Conservation (phyloP, 2,113 vertebrate genomes). For the Isurus oxyrinchus region DNA sequence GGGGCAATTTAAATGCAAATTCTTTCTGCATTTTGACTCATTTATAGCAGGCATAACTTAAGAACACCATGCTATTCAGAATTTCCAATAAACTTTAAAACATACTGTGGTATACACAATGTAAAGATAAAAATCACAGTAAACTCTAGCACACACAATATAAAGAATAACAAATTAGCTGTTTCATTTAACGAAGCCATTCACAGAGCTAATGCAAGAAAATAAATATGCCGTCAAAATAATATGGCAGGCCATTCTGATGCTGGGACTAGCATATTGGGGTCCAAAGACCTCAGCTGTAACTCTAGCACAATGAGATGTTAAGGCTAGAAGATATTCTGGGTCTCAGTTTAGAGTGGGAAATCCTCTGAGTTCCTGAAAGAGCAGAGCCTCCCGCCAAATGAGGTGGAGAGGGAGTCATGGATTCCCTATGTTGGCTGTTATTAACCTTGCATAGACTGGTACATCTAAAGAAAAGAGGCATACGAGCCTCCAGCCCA, state of each 20-base stretch:
- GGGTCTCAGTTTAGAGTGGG: no score
- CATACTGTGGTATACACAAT: not conserved
- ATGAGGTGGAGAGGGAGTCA: no score
- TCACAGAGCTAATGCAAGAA: not conserved
- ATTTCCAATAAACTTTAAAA: no score
- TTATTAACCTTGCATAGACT: not conserved
- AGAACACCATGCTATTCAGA: no score
- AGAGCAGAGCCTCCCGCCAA: no score
- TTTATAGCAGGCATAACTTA: no score
- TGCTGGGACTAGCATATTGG: not conserved
- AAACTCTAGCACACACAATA: not conserved
- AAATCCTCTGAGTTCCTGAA: no score
- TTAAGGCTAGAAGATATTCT: no score
- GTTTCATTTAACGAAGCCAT: not conserved
- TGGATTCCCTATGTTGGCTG: not conserved
- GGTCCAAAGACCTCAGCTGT: no score
- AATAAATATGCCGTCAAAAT: not conserved
- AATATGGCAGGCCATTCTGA: not conserved
- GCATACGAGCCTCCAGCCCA: not conserved
- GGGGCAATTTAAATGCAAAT: not conserved
- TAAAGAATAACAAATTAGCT: not conserved
- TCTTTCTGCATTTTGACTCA: no score
- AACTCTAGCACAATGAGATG: no score
- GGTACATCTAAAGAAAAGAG: not conserved
- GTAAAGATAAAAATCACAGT: not conserved